Base-by-base conservation (phyloP, 1,140 invertebrate genomes). In the Theocolax elegans region DNA sequence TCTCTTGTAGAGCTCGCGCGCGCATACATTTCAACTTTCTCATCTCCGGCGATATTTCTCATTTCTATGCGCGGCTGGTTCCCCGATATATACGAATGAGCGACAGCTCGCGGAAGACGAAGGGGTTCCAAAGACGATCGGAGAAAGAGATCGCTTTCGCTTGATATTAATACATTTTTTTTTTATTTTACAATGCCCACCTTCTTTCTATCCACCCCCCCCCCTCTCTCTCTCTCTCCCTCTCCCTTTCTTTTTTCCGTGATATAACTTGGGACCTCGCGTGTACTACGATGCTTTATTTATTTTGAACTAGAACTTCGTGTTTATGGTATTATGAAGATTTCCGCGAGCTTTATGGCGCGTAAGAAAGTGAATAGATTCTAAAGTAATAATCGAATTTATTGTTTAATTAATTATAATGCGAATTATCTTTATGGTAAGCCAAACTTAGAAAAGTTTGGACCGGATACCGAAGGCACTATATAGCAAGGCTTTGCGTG, bases 1-100 rank as follows among this genome's bases (percentile, higher is more conserved):
- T 6, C 31, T 6, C 31, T 6, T 6, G 31, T 6, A 35, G 31
- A 35, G 31, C 31, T 42, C 21, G 17, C 42, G 44, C 54, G 40
- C 56, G 60, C 64, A 67, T 75, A 76, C 69, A 63, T 72, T 75
- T 60, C 73, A 75, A 77, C 76, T 76, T 80, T 81, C 75, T 74
- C 75, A 77, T 80, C 74, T 73, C 72, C 46, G 67, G 63, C 67
- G 67, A 76, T 74, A 66, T 78, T 77, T 80, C 72, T 76, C 74
- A 72, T 77, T 74, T 76, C 59, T 67, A 65, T 70, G 73, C 69
- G 71, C 27, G 31, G n/a, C 4, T 21, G n/a, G 13, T 21, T n/a
- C 51, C 1, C 51, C 25, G 17, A n/a, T 3, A n/a, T 6, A 35
- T 35, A 35, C 4, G 31, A 35, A 19, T 10, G 42, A 17, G 42